phyloP scores from a whole-genome alignment of 2,888 invertebrate genomes.

The Lithophane semibrunnea region DNA sequence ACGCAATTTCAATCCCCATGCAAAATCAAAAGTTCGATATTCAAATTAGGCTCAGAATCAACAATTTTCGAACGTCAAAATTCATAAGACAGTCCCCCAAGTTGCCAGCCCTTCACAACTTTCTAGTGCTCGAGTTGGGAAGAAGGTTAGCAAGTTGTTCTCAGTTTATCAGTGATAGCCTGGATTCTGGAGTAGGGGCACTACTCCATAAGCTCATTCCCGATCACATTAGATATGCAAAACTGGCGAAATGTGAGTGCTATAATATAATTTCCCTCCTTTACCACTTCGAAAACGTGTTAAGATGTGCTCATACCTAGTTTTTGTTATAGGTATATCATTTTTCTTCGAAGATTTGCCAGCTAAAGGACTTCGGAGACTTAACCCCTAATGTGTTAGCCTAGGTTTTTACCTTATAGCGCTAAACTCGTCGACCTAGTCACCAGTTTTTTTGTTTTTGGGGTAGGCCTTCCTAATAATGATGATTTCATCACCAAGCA shows the following conservation, averaged over 20 bases:
- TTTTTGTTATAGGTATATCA: neutral
- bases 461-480: too few relatives aligned
- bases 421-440: too few relatives aligned
- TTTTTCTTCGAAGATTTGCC: neutral
- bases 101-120: neutral
- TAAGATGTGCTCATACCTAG: neutral
- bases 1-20: neutral
- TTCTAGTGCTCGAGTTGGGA: neutral
- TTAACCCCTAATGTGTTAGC: too few relatives aligned
- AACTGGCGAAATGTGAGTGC: neutral
- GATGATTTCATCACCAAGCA: too few relatives aligned
- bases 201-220: neutral
- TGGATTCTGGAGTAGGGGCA: neutral
- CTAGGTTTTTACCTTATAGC: too few relatives aligned
- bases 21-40: neutral
- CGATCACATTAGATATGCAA: neutral
- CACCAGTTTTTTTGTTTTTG: too few relatives aligned
- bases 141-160: neutral
- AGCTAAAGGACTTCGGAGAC: constrained; percentile 24
- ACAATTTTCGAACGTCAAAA: neutral
- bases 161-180: neutral
- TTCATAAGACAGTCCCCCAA: neutral
- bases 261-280: neutral
- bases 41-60: neutral
- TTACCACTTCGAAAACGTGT: too few relatives aligned